A percentile compares a stretch with the other conserved stretches of the same genome.
Evolutionary conservation across 2,888 invertebrate genomes (phyloP).

Genomic region (Heliconius charithonia): DNA sequence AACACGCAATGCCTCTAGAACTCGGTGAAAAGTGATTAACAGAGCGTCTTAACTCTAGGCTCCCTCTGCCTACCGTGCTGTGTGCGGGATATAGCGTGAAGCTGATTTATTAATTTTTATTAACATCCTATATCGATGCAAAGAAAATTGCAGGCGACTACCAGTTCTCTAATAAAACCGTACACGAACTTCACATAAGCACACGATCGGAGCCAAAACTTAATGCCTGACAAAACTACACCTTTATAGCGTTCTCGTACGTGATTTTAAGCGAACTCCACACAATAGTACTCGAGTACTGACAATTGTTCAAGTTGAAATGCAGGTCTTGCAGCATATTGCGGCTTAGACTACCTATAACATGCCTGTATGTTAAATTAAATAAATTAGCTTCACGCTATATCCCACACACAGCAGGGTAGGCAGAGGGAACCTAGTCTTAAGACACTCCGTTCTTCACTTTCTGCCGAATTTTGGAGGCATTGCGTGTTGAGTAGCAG

Average conservation of each 20-base stretch:
- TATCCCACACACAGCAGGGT: too few relatives aligned
- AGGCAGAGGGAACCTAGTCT: too few relatives aligned
- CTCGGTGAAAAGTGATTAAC: too few relatives aligned
- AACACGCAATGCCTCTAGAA: too few relatives aligned
- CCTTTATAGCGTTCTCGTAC: conserved; percentile 41
- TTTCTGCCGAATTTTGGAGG: too few relatives aligned
- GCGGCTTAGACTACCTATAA: conserved; percentile 14
- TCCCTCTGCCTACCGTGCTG: too few relatives aligned
- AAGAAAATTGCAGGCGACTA: not conserved
- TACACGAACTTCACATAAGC: not conserved
- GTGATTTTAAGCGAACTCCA: conserved; percentile 41
- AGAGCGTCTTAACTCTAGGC: too few relatives aligned
- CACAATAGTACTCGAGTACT: conserved; percentile 41
- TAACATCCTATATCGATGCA: not conserved
- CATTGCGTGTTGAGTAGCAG: too few relatives aligned
- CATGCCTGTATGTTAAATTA: not conserved
- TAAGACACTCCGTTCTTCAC: too few relatives aligned
- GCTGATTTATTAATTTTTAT: too few relatives aligned
- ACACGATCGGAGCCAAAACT: conserved; percentile 32
- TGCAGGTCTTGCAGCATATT: conserved; percentile 38
- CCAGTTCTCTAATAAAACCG: not conserved
- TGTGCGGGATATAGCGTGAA: too few relatives aligned
- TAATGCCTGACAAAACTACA: conserved; percentile 41
- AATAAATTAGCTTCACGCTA: not conserved
- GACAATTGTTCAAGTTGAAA: conserved; percentile 46